A percentile compares a stretch with the other conserved stretches of the same genome.
Evolutionary conservation across 2,888 invertebrate species (phyloP).

Genomic region (Andrena minutula): DNA sequence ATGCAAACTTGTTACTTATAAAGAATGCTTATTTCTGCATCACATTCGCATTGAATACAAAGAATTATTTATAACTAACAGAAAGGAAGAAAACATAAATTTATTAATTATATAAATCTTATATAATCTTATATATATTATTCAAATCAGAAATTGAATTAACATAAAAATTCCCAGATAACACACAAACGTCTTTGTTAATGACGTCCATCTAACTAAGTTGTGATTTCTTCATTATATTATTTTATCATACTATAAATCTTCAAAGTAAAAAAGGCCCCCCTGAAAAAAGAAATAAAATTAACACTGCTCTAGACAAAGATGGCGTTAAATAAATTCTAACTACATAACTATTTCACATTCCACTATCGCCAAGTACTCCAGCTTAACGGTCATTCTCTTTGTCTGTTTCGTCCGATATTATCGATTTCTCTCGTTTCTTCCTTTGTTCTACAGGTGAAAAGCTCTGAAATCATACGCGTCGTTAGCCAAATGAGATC

Average conservation of each 20-base stretch:
- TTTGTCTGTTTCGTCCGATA: constrained; percentile 48
- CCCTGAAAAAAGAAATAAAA: not conserved
- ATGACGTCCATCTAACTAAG: no score
- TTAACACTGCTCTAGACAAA: not conserved
- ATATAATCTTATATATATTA: no score
- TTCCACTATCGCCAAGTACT: not conserved
- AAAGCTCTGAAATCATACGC: constrained; percentile 56
- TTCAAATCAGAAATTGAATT: no score
- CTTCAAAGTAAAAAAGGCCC: not conserved
- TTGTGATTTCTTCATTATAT: not conserved
- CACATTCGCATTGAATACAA: no score
- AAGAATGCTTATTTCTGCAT: no score
- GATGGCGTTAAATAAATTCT: not conserved
- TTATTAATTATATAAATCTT: no score
- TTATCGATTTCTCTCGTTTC: constrained; percentile 47
- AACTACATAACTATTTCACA: constrained; percentile 21
- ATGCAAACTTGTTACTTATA: no score
- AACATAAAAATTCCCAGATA: no score
- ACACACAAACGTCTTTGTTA: no score
- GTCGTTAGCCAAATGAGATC: constrained; percentile 65
- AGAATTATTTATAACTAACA: no score
- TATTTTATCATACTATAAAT: not conserved
- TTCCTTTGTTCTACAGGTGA: constrained; percentile 37
- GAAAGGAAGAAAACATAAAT: no score
- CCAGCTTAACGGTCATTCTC: constrained; percentile 35